Evolutionary conservation across 2,797 vertebrate genomes (phyloP), one percentile per base, ranked within the genome.

Genomic region (Cyprinella venusta): DNA sequence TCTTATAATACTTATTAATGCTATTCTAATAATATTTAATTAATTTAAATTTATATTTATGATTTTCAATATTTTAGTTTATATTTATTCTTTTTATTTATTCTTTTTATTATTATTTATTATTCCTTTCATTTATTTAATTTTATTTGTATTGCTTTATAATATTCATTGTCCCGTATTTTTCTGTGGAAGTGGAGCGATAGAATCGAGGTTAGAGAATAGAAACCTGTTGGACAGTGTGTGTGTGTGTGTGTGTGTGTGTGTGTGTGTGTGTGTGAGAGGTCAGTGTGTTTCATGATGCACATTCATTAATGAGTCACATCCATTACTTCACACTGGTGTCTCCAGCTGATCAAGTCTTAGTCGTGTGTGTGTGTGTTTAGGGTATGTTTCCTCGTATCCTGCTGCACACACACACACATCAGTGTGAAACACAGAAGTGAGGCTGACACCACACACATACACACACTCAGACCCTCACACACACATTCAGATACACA

Each of bases 291-390:
- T 33, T 6, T 26, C 2, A 5, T 67, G 15, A 45, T 30, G 21
- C 2, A 42, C n/a, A 8, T 24, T 76, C 3, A 75, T 75, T 15
- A 36, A 24, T 79, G 77, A 69, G 64, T 79, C 78, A 69, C 6
- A 3, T 54, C n/a, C 42, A 69, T 56, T 56, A 30, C 42, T 40
- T 40, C n/a, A 54, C 8, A 30, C 16, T 42, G 64, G 19, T 19
- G 48, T 52, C 2, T 67, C 76, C 76, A 65, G 76, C 40, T 50
- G n/a, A 40, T 79, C 78, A 63, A 63, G 59, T 26, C 59, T 24
- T 6, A 61, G 6, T 13, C 1, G 19, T 24, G 19, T 50, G 61
- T 77, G 75, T 30, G 6, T 50, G 36, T 42, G n/a, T 63, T 77
- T 42, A 45, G 40, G 61, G 56, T 30, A 38, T 33, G 18, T 65